A percentile compares a stretch with the other conserved stretches of the same genome.
Conservation (phyloP, 1,140 invertebrate species). For the Samia ricini region DNA sequence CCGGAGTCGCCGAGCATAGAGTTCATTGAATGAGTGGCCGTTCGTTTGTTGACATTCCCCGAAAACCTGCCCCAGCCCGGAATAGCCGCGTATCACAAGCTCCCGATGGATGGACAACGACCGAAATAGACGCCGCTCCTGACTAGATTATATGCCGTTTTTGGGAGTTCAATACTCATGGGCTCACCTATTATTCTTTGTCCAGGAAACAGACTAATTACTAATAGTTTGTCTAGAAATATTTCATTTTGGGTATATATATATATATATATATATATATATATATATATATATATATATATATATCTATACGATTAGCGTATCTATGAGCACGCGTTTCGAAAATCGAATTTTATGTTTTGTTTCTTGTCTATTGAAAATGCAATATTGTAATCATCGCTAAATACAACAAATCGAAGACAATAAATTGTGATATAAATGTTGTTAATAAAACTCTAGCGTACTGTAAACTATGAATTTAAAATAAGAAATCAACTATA, state of each 20-base stretch:
- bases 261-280: too few relatives aligned
- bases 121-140: conserved; percentile 62
- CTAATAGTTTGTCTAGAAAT: conserved; percentile 7
- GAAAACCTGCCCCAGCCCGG: conserved; percentile 71
- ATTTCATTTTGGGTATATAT: background rate
- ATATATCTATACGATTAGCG: background rate
- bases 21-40: conserved; percentile 71
- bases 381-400: background rate
- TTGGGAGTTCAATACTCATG: conserved; percentile 46
- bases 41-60: conserved; percentile 75
- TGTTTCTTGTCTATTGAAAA: background rate
- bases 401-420: too few relatives aligned
- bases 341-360: too few relatives aligned
- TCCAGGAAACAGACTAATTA: conserved; percentile 44
- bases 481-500: too few relatives aligned
- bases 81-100: conserved; percentile 64
- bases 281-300: too few relatives aligned
- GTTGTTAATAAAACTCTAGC: too few relatives aligned
- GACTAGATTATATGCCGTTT: conserved; percentile 58
- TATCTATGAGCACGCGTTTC: background rate
- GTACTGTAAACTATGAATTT: too few relatives aligned
- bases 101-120: conserved; percentile 65
- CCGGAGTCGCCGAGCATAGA: conserved; percentile 56
- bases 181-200: conserved; percentile 38
- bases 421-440: too few relatives aligned